These are phyloP conservation scores for Cantharis lateralis DNA, from an alignment of 2,888 invertebrate genomes.

Conservation along the genomic window DNA sequence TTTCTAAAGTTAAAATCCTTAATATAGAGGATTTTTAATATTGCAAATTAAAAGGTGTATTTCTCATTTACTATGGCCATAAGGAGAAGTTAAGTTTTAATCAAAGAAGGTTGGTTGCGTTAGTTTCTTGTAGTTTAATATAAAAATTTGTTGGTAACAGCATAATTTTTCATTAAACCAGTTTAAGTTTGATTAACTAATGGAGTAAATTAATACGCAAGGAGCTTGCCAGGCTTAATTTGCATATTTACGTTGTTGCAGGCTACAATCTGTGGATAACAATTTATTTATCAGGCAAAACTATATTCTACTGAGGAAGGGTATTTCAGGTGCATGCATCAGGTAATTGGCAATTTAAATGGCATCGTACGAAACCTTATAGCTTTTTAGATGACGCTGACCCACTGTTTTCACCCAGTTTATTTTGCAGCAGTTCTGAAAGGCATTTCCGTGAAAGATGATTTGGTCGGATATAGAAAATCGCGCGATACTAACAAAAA, in stretches of 20 bases:
- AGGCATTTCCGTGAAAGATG: neutral
- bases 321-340: conserved; percentile 40
- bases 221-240: conserved; percentile 4
- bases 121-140: neutral
- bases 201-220: neutral
- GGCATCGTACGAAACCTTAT: conserved; percentile 37
- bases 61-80: neutral
- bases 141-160: neutral
- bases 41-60: neutral
- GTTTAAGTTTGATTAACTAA: neutral
- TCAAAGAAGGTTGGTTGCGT: neutral
- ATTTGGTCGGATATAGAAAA: neutral
- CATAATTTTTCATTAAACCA: neutral
- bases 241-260: conserved; percentile 18
- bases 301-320: conserved; percentile 14
- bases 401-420: conserved; percentile 16
- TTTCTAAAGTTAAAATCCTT: neutral
- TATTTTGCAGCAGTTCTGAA: conserved; percentile 6
- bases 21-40: neutral
- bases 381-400: conserved; percentile 32
- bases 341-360: conserved; percentile 44
- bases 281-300: conserved; percentile 22
- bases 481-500: neutral
- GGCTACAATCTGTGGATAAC: conserved; percentile 11
- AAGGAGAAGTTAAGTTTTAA: neutral